A percentile compares a stretch with the other conserved stretches of the same genome.
Evolutionary conservation across 2,113 vertebrate genomes (phyloP).

Genomic region (Apistogramma diplotaenia): DNA sequence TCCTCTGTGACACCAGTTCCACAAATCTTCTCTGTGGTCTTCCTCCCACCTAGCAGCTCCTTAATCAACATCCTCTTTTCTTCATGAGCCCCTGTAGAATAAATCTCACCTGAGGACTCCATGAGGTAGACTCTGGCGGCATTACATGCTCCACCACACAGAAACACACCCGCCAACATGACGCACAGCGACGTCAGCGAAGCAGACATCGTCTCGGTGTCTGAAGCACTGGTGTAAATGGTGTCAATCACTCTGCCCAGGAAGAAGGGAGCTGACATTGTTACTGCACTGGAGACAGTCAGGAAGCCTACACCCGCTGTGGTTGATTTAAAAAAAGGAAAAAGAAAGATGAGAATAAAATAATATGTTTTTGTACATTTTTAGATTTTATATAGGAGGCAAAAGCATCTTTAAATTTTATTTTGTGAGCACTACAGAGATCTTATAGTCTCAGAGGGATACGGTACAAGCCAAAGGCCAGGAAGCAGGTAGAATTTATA

Average conservation of each 20-base stretch:
- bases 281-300: conserved; percentile 89
- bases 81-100: neutral
- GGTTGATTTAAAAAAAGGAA: neutral
- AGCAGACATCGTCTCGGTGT: conserved; percentile 69
- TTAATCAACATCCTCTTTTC: too few species aligned
- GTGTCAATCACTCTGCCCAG: conserved; percentile 93
- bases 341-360: neutral
- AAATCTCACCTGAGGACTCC: conserved; percentile 86
- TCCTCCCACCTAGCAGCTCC: too few species aligned
- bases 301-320: conserved; percentile 91
- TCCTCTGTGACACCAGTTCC: too few species aligned
- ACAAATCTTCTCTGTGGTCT: too few species aligned
- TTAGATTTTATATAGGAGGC: too few species aligned
- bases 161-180: conserved; percentile 85
- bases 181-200: conserved; percentile 85
- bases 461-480: too few species aligned
- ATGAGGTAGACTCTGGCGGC: conserved; percentile 94
- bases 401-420: too few species aligned
- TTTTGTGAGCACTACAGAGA: too few species aligned
- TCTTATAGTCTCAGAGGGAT: too few species aligned
- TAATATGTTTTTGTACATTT: too few species aligned
- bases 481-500: too few species aligned
- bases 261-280: conserved; percentile 96
- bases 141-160: conserved; percentile 91
- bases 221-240: conserved; percentile 82